Base-by-base conservation (phyloP, 2,888 invertebrate genomes). In the Eledona agricola region DNA sequence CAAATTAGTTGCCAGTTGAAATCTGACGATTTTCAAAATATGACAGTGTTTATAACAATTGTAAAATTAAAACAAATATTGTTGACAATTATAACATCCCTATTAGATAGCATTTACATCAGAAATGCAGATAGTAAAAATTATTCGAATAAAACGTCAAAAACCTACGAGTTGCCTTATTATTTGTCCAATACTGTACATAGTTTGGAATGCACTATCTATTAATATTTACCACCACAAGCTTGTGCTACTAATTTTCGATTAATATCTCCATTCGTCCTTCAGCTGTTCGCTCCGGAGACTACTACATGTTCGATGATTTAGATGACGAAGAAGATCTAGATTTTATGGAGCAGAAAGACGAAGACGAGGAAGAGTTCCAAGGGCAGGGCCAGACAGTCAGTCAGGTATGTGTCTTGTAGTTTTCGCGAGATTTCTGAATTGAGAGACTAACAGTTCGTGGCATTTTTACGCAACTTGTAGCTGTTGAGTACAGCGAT, bases 281-380 rank as follows among this genome's bases (percentile, higher is more conserved):
- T 58, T 72, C 80, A 99, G 99, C 98, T 38, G 89, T 98, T 51
- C 88, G 97, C 38, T 96, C 96, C 53, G 99, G 98, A 9, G 99
- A 99, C 79, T 98, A 99, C 79, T 98, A 96, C 79, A 96, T 99
- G 95, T 99, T 99, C 79, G 96, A 97, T 71, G 96, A 96, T 63
- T 84, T 90, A 70, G 89, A 90, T 67, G 90, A 90, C 63, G 89
- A 90, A 51, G 89, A 90, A 25, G 83, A 89, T 57, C 70, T 85
- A 59, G 88, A 86, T 59, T 65, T 87, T 66, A 78, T 79, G 60
- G 77, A 80, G 9, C 46, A 32, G 10, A 57, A 46, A 45, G 25
- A 40, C 5, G 52, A 43, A 2, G 64, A 66, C 3, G 71, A 72
- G 26, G 70, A 69, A 31, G 63, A 63, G 13, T 59, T 63, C 7